Evolutionary conservation across 2,797 vertebrate species (phyloP).

Genomic region (Takifugu rubripes): DNA sequence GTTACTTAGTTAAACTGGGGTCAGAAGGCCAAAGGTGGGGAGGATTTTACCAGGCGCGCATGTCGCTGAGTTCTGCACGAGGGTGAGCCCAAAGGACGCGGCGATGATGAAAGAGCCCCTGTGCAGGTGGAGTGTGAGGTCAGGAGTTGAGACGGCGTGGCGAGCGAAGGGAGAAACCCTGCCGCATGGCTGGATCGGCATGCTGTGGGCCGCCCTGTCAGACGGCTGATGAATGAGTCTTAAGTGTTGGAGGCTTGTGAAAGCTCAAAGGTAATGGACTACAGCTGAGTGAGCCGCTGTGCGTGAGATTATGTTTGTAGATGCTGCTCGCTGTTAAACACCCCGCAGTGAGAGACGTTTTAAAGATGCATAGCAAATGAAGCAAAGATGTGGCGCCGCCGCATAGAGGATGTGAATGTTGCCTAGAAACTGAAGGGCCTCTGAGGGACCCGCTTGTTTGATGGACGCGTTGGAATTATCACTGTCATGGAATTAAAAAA

Average conservation of each 20-base stretch:
- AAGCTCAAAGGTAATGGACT: constrained; percentile 64
- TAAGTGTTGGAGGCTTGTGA: constrained; percentile 57
- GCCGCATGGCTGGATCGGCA: constrained; percentile 64
- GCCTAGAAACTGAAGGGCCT: too few relatives aligned
- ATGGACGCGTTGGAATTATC: too few relatives aligned
- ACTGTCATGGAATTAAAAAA: too few relatives aligned
- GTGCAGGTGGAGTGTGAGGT: constrained; percentile 66
- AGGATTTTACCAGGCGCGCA: constrained; percentile 42
- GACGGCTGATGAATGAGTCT: constrained; percentile 62
- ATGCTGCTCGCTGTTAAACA: neutral
- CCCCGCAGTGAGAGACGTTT: too few relatives aligned
- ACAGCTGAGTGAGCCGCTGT: constrained; percentile 55
- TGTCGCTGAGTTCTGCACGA: neutral
- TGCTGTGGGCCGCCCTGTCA: constrained; percentile 53
- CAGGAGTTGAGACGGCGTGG: constrained; percentile 63
- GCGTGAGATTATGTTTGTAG: constrained; percentile 37
- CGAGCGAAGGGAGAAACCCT: constrained; percentile 33
- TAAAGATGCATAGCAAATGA: too few relatives aligned
- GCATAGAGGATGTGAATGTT: too few relatives aligned
- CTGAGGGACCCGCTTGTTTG: too few relatives aligned
- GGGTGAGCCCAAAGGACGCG: constrained; percentile 49
- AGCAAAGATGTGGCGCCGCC: too few relatives aligned
- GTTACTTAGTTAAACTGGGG: constrained; percentile 67
- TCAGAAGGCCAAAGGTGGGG: constrained; percentile 58
- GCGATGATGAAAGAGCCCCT: constrained; percentile 54